These are phyloP conservation scores for Pyralis farinalis DNA, from an alignment of 2,888 invertebrate genomes.

Conservation along the genomic window DNA sequence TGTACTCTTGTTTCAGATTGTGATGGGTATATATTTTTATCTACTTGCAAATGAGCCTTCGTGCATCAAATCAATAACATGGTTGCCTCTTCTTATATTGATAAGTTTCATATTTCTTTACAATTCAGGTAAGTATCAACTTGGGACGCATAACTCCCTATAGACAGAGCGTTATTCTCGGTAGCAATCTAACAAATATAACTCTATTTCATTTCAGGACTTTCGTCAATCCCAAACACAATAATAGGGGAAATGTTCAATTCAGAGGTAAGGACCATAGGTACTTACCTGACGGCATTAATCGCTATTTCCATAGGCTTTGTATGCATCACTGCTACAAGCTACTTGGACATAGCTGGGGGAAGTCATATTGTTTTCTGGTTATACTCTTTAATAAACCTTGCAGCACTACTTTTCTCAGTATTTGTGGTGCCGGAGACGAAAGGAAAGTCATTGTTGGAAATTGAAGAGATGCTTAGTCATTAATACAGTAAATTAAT, in stretches of 20 bases:
- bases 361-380: conserved; percentile 26
- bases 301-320: conserved; percentile 16
- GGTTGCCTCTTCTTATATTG: conserved; percentile 26
- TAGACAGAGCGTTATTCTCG: too few relatives aligned
- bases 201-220: too few relatives aligned
- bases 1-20: conserved; percentile 16
- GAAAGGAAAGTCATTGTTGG: conserved; percentile 27
- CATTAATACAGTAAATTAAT: too few relatives aligned
- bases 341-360: conserved; percentile 15
- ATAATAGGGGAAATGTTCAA: conserved; percentile 23
- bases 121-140: conserved; percentile 27
- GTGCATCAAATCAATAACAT: conserved; percentile 16
- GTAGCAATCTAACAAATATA: too few relatives aligned
- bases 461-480: conserved; percentile 28
- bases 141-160: too few relatives aligned
- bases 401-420: conserved; percentile 21
- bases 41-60: conserved; percentile 12
- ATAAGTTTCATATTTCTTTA: conserved; percentile 26
- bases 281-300: conserved; percentile 9
- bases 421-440: conserved; percentile 33
- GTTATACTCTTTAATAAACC: conserved; percentile 22
- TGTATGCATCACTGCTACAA: conserved; percentile 17
- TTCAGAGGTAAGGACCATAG: conserved; percentile 20
- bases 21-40: conserved; percentile 28
- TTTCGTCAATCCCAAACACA: conserved; percentile 19